Evolutionary conservation across 1,140 invertebrate genomes (phyloP).

Genomic region (Diuraphis noxia): DNA sequence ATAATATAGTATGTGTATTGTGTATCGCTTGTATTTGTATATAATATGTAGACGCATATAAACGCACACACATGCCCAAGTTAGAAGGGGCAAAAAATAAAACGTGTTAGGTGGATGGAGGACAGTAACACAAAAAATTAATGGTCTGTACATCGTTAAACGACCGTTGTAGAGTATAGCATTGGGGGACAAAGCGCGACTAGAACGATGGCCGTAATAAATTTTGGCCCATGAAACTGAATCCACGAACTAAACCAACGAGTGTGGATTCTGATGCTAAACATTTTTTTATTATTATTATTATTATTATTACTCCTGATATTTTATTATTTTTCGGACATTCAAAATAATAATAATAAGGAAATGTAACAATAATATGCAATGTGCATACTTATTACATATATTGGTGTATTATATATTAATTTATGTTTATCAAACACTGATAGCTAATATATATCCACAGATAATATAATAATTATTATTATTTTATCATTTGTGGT

Average conservation of each 20-base stretch:
- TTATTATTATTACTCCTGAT: too few relatives aligned
- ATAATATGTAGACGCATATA: not conserved
- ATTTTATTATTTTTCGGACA: not conserved
- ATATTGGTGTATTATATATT: too few relatives aligned
- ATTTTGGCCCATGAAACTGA: not conserved
- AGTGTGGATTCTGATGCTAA: not conserved
- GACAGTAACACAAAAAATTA: conserved; percentile 26
- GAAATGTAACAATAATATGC: not conserved
- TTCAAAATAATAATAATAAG: not conserved
- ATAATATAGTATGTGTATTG: not conserved
- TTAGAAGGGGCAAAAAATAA: not conserved
- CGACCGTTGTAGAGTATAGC: conserved; percentile 20
- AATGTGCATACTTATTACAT: not conserved
- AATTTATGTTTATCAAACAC: not conserved
- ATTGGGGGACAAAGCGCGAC: not conserved
- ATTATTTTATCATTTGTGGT: too few relatives aligned
- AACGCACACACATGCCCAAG: not conserved
- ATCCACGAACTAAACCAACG: not conserved
- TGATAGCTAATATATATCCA: too few relatives aligned
- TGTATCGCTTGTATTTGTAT: not conserved
- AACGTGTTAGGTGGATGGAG: not conserved
- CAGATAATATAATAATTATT: too few relatives aligned
- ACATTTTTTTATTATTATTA: not conserved
- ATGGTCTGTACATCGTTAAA: conserved; percentile 38
- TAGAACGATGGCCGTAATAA: conserved; percentile 25